Percentiles rank a stretch among this genome's conserved stretches.
These are phyloP conservation scores for Pantherophis guttatus DNA, from an alignment of 2,113 vertebrate species.

Conservation along the genomic window DNA sequence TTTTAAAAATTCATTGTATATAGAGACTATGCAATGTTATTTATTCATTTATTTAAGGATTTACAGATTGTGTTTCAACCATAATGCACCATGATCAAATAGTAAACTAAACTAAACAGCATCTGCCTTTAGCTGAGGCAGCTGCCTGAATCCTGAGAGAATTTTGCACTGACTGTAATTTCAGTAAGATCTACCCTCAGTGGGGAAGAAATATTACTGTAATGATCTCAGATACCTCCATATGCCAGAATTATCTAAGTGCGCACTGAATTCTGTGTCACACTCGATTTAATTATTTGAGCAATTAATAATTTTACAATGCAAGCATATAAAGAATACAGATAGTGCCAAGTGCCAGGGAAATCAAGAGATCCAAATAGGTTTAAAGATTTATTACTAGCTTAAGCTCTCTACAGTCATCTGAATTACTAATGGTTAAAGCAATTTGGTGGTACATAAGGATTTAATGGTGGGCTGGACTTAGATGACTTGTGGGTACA, in stretches of 20 bases:
- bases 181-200: not conserved
- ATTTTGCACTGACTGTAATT: not conserved
- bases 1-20: conserved; percentile 5
- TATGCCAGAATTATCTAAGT: not conserved
- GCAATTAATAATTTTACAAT: not conserved
- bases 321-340: no score
- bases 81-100: not conserved
- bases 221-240: not conserved
- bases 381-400: no score
- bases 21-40: not conserved
- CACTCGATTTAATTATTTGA: not conserved
- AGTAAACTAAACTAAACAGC: not conserved
- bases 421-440: no score
- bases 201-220: not conserved
- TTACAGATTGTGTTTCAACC: not conserved
- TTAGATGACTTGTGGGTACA: no score
- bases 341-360: no score
- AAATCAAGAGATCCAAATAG: no score
- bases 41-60: not conserved
- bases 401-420: no score
- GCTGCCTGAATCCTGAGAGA: not conserved
- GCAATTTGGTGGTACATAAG: no score
- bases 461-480: no score
- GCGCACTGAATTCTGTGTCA: not conserved
- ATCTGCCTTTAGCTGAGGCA: not conserved